These are phyloP conservation scores for Eilema caniola DNA, from an alignment of 2,888 invertebrate species.

Conservation along the genomic window DNA sequence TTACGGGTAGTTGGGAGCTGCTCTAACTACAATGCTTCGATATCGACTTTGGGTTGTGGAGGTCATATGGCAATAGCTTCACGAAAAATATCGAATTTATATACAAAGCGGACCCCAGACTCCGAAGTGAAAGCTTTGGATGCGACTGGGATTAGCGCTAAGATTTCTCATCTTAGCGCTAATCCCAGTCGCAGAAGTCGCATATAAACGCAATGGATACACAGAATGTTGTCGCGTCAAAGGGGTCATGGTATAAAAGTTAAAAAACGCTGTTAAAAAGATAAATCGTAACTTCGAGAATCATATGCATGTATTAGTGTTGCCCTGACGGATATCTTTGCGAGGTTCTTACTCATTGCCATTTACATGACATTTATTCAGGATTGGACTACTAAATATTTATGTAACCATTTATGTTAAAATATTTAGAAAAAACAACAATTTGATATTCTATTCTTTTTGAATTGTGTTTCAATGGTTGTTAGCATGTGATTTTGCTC, in stretches of 20 bases:
- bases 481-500: too few species aligned
- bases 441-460: not conserved
- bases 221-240: not conserved
- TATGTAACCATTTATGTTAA: not conserved
- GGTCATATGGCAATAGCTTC: too few species aligned
- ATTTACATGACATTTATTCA: not conserved
- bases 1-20: too few species aligned
- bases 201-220: too few species aligned
- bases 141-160: too few species aligned
- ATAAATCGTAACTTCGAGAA: conserved; percentile 1
- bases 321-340: not conserved
- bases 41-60: too few species aligned
- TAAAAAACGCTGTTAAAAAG: not conserved
- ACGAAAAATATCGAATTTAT: too few species aligned
- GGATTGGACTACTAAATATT: not conserved
- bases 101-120: too few species aligned
- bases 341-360: conserved; percentile 1
- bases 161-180: too few species aligned
- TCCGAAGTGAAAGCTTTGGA: too few species aligned
- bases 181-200: too few species aligned
- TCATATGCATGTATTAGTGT: not conserved
- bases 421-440: not conserved
- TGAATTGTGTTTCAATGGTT: not conserved
- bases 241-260: not conserved
- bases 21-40: too few species aligned